Base-by-base conservation (phyloP, 2,888 invertebrate species). In the Ametastegia equiseti region DNA sequence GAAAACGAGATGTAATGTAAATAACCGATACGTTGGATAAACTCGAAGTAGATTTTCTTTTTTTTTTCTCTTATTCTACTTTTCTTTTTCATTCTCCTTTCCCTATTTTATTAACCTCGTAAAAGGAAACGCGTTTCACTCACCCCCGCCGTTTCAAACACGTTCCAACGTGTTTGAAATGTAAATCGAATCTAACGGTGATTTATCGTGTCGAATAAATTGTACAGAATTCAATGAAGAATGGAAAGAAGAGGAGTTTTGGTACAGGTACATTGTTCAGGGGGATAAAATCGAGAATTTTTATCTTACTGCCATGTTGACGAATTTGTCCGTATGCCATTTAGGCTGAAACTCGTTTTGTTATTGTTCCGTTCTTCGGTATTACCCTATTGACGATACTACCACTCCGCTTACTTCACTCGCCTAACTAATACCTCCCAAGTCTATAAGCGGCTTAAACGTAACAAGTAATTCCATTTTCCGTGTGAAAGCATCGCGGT, bases 381-480 rank as follows among this genome's bases (percentile, higher is more conserved):
- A 71, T 45, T 30, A 47, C 27, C n/a, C 42, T 45, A 71, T 67
- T 11, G 36, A 67, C 65, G 65, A 39, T 67, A 39, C 36, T 69
- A 42, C 39, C 39, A 19, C 19, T n/a, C 33, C 75, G 75, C n/a
- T 75, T 36, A 78, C 54, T 78, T 78, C 60, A 57, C 60, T 42
- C 60, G 60, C 60, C 7, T 30, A 60, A 60, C 60, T 78, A 78
- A 57, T 78, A 50, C 50, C 33, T 19, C n/a, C 39, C 27, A 23
- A 78, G 60, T 78, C 50, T 33, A 60, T 75, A 78, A 78, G 60
- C 78, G 30, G 78, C 78, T 78, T 78, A 78, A 78, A 78, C 60
- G 60, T 78, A 78, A 78, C 78, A 78, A 78, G 78, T 78, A 78
- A 78, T 78, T 78, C 78, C 63, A 78, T 78, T 78, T 78, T 78